These are phyloP conservation scores for Dasyprocta punctata DNA, from an alignment of 2,113 vertebrate species.

Conservation along the genomic window DNA sequence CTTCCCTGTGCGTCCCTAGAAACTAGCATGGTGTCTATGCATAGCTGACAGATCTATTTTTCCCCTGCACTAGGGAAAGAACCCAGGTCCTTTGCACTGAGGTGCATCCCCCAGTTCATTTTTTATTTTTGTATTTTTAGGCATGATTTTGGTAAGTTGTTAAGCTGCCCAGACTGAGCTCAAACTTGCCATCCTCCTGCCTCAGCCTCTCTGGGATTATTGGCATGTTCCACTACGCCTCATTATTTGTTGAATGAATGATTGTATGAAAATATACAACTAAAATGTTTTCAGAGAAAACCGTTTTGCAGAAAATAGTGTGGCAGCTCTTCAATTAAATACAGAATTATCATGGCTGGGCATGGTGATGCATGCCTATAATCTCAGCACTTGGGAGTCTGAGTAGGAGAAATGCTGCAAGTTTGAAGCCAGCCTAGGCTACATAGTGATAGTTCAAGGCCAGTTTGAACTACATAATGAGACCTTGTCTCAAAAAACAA, in stretches of 20 bases:
- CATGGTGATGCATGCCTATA: background rate
- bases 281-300: background rate
- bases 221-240: background rate
- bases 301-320: background rate
- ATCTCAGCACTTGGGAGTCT: background rate
- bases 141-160: background rate
- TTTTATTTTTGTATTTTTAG: background rate
- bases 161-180: background rate
- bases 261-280: background rate
- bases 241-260: background rate
- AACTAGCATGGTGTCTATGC: rapidly evolving
- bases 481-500: background rate
- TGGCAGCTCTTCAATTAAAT: background rate
- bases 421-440: background rate
- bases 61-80: background rate
- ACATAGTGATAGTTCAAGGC: background rate
- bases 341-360: background rate
- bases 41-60: background rate
- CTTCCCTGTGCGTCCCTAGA: background rate
- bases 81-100: background rate
- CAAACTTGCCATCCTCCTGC: background rate
- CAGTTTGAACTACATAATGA: background rate
- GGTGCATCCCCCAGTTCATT: background rate
- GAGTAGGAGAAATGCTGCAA: background rate
- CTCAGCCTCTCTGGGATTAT: background rate